A percentile compares a stretch with the other conserved stretches of the same genome.
phyloP scores from a whole-genome alignment of 2,888 invertebrate species.

The Cinara cedri region DNA sequence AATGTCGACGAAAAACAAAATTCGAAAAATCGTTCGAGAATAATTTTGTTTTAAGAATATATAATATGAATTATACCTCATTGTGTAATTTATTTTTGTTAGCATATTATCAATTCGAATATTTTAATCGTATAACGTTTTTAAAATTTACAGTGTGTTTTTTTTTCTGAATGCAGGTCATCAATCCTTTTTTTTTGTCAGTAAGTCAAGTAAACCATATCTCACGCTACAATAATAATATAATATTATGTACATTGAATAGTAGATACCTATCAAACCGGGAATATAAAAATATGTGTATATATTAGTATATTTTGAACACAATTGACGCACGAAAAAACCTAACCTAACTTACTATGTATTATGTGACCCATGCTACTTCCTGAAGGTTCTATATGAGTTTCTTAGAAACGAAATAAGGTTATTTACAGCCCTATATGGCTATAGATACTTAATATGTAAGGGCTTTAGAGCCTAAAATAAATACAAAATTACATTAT shows the following conservation, averaged over 20 bases:
- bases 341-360: not conserved
- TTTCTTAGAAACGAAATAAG: no score
- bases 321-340: constrained; percentile 3
- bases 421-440: no score
- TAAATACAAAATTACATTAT: no score
- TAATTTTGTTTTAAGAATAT: no score
- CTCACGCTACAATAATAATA: constrained; percentile 27
- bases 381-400: no score
- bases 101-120: no score
- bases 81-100: not conserved
- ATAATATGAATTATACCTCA: no score
- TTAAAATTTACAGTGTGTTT: not conserved
- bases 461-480: no score
- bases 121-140: constrained; percentile 3
- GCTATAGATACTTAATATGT: no score
- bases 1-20: no score
- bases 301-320: not conserved
- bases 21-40: no score
- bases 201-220: not conserved
- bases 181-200: constrained; percentile 38
- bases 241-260: not conserved
- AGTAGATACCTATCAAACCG: not conserved
- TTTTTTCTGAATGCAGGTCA: constrained; percentile 8
- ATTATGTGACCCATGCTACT: no score
- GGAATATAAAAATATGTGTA: not conserved